Base-by-base conservation (phyloP, 2,113 vertebrate species). In the Pagrus major region DNA sequence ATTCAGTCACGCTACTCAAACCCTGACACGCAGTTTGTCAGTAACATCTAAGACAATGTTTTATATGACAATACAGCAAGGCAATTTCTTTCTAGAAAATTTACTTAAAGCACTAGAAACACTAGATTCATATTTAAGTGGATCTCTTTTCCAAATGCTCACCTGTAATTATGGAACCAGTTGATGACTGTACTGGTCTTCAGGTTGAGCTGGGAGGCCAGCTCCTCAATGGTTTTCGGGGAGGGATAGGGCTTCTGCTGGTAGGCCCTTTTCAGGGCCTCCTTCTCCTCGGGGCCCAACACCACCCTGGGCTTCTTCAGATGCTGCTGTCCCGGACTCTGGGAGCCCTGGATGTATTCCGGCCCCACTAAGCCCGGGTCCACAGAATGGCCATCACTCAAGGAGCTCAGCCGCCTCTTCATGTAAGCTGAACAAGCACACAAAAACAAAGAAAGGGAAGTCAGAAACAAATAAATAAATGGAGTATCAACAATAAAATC, bases 111-210 rank as follows among this genome's bases (percentile, higher is more conserved):
- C n/a, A n/a, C n/a, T n/a, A n/a, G n/a, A 37, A 68, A 74, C 23
- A 55, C 39, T 9, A 7, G 16, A 41, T 8, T 1, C 52, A 15
- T 14, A 35, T 47, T 33, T 1, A 35, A 49, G 4, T 11, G 27
- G 0, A 0, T n/a, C 52, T 75, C 61, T 39, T 33, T 23, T 33
- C 16, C 39, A 33, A 16, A 15, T 25, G n/a, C 87, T 91, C 78
- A 99, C 98, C 98, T 97, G 95, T 99, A 99, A 91, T 99, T 99
- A 91, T 99, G 98, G 93, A 99, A 99, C 98, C 98, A 99, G 94
- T 99, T 99, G 95, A 98, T 98, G 89, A 99, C 98, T 0, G 98
- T 99, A 94, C 98, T 99, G 96, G 97, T 99, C 95, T 98, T 99
- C 92, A 99, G 94, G 94, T 98, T 97, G 89, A 99, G 98, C 95